phyloP scores from a whole-genome alignment of 2,888 invertebrate species.

The Drosophila ustulata region DNA sequence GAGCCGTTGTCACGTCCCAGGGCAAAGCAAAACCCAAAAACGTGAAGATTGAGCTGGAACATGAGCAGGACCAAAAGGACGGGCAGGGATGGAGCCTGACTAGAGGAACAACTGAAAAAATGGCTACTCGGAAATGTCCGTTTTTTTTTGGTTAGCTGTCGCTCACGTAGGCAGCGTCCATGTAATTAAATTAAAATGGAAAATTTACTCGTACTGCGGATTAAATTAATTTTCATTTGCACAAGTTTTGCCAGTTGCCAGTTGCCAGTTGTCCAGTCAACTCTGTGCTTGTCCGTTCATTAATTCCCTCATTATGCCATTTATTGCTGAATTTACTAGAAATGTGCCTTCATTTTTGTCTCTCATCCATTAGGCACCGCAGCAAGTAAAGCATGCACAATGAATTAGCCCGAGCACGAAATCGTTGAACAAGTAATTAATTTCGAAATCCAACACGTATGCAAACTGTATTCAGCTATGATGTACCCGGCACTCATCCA shows the following conservation, averaged over 20 bases:
- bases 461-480: neutral
- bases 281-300: constrained; percentile 55
- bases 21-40: constrained; percentile 7
- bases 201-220: constrained; percentile 84
- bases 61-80: neutral
- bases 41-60: neutral
- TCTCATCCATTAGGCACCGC: constrained; percentile 21
- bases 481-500: neutral
- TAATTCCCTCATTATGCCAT: constrained; percentile 77
- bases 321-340: constrained; percentile 69
- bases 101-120: constrained; percentile 37
- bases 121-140: constrained; percentile 58
- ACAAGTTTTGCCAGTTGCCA: constrained; percentile 77
- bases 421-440: constrained; percentile 31
- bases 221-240: constrained; percentile 85
- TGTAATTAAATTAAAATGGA: constrained; percentile 85
- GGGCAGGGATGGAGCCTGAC: neutral
- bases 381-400: constrained; percentile 25
- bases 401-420: constrained; percentile 17
- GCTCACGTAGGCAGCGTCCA: constrained; percentile 84
- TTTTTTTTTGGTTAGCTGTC: constrained; percentile 75
- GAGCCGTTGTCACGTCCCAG: constrained; percentile 15
- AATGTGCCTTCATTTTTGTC: constrained; percentile 59
- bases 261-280: constrained; percentile 18
- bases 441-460: constrained; percentile 17